These are phyloP conservation scores for Ceratosolen solmsi DNA, from an alignment of 1,140 invertebrate genomes.

Conservation along the genomic window DNA sequence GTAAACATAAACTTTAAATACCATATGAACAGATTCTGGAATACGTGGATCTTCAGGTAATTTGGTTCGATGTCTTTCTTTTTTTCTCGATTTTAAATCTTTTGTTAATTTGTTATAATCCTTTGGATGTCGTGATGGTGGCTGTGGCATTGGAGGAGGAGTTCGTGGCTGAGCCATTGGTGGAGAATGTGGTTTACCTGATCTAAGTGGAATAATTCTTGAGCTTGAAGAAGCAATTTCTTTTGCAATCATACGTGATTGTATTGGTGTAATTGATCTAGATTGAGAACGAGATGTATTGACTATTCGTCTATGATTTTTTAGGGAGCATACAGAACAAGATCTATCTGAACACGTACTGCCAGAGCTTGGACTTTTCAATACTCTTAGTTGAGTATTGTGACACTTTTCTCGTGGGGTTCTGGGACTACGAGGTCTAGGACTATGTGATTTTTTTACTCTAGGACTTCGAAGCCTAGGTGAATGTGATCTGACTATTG, in stretches of 20 bases:
- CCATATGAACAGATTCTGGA: conserved; percentile 69
- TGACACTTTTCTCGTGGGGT: conserved; percentile 51
- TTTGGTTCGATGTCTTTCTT: conserved; percentile 67
- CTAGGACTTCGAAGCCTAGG: conserved; percentile 44
- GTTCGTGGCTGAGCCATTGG: conserved; percentile 70
- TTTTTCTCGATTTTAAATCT: conserved; percentile 64
- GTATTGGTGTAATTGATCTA: conserved; percentile 63
- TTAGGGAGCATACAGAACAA: conserved; percentile 82
- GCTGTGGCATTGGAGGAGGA: conserved; percentile 70
- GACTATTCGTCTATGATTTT: conserved; percentile 64
- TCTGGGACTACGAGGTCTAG: conserved; percentile 46
- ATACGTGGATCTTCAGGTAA: conserved; percentile 69
- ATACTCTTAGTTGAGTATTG: conserved; percentile 39
- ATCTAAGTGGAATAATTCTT: conserved; percentile 58
- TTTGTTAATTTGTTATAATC: conserved; percentile 66
- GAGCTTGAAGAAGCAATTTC: conserved; percentile 64
- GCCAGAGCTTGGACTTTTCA: conserved; percentile 77
- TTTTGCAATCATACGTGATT: conserved; percentile 60
- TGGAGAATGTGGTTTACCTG: conserved; percentile 63
- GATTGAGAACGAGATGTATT: conserved; percentile 65
- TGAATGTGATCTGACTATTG: conserved; percentile 38
- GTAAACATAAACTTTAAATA: no score
- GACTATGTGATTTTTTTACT: conserved; percentile 35
- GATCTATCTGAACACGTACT: conserved; percentile 87
- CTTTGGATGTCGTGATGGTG: conserved; percentile 66